Base-by-base conservation (phyloP, 2,888 invertebrate species). In the Oxytorus armatus region DNA sequence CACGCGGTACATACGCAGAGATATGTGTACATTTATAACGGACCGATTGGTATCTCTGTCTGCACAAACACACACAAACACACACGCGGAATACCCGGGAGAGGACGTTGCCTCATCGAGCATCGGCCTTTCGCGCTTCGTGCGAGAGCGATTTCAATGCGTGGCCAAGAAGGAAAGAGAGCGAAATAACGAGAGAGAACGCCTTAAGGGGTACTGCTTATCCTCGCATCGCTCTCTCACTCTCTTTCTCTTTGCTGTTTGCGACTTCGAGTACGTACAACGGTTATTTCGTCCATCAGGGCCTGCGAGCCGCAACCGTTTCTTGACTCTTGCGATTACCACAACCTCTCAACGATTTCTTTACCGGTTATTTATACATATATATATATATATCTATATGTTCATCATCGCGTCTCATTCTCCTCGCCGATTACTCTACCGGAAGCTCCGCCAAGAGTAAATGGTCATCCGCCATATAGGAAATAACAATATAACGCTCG, bases 101-200 rank as follows among this genome's bases (percentile, higher is more conserved):
- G 74, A 78, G 81, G 75, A 81, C 79, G 75, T 79, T 81, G 81
- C 81, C 72, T 81, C 81, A 81, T 81, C 81, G 78, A 77, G 74
- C 81, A 70, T 81, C 75, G 78, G 79, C 73, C 70, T 76, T 68
- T 76, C 44, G 66, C 76, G 63, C 51, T 49, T 33, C 11, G 1
- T 11, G 57, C 70, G 47, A 44, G 57, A 70, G 23, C 10, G 21
- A 51, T 73, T 63, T 53, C 53, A 63, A 63, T 29, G 14, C 14
- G 42, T 63, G 39, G 29, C 33, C 47, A 44, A 57, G 11, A 61
- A 8, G 25, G 16, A 42, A 63, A 51, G 39, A 53, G 25, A 53
- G 63, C 57, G 33, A 63, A 75, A 49, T 25, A 25, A 51, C 33
- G 33, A 10, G 11, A 8, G 25, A 33, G 33, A 51, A 39, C 8